Evolutionary conservation across 2,888 invertebrate species (phyloP).

Genomic region (Limenitis camilla): DNA sequence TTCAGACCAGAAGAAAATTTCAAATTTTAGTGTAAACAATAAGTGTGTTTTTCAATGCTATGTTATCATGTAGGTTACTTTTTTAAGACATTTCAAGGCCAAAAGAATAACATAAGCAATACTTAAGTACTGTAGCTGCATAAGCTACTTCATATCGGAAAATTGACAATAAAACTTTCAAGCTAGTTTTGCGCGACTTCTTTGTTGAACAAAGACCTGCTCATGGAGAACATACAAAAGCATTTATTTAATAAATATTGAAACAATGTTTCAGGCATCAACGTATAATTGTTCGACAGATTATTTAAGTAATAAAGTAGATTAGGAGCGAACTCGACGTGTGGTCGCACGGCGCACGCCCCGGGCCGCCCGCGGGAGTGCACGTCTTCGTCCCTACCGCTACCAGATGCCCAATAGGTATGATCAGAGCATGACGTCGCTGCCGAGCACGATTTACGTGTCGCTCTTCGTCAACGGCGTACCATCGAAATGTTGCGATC

Average conservation of each 20-base stretch:
- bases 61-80: conserved; percentile 35
- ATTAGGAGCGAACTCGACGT: conserved; percentile 57
- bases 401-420: conserved; percentile 50
- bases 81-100: conserved; percentile 47
- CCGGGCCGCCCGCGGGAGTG: conserved; percentile 62
- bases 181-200: conserved; percentile 36
- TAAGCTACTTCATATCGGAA: conserved; percentile 26
- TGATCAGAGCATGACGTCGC: conserved; percentile 48
- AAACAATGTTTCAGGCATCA: conserved; percentile 38
- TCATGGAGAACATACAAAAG: conserved; percentile 30
- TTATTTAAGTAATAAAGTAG: conserved; percentile 60
- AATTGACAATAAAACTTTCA: conserved; percentile 50
- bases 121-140: conserved; percentile 29
- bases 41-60: not conserved
- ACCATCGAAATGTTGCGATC: conserved; percentile 54
- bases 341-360: conserved; percentile 62
- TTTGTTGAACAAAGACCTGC: conserved; percentile 43
- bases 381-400: conserved; percentile 60
- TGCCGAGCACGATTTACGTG: conserved; percentile 37
- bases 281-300: conserved; percentile 51
- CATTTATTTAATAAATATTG: conserved; percentile 38
- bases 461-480: conserved; percentile 39
- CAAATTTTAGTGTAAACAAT: not conserved
- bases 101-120: conserved; percentile 36
- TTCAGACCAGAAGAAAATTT: too few species aligned